phyloP scores from a whole-genome alignment of 2,113 vertebrate species.

The Diadophis punctatus region DNA sequence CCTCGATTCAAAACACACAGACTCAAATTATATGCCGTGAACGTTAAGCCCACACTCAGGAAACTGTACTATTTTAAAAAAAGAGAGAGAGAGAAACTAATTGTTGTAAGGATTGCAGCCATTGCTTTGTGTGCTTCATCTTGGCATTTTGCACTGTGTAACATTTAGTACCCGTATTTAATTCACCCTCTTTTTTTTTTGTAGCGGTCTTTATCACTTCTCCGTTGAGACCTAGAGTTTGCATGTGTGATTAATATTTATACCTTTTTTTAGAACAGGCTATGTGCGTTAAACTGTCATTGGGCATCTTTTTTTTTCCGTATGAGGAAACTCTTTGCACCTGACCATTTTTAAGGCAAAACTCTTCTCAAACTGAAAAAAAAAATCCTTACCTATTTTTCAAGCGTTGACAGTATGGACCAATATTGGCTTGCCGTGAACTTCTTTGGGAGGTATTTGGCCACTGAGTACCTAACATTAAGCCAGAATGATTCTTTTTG shows the following conservation, averaged over 20 bases:
- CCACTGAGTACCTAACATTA: neutral
- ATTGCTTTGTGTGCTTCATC: slow-evolving; percentile 70
- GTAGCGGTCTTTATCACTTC: slow-evolving; percentile 63
- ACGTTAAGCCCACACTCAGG: slow-evolving; percentile 67
- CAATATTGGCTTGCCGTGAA: neutral
- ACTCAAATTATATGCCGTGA: slow-evolving; percentile 52
- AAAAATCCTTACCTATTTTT: neutral
- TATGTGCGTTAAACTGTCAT: slow-evolving; percentile 32
- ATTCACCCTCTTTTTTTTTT: slow-evolving; percentile 64
- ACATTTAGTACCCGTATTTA: slow-evolving; percentile 68
- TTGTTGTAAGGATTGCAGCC: slow-evolving; percentile 66
- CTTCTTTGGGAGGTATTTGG: slow-evolving; percentile 21
- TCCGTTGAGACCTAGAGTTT: slow-evolving; percentile 48
- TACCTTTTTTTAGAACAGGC: slow-evolving; percentile 57
- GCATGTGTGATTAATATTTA: slow-evolving; percentile 39
- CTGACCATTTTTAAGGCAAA: slow-evolving; percentile 49
- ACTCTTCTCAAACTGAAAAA: neutral
- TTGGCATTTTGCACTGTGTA: slow-evolving; percentile 74
- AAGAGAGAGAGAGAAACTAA: slow-evolving; percentile 31
- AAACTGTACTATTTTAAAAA: slow-evolving; percentile 51
- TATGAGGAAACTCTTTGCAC: slow-evolving; percentile 45
- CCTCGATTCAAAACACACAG: slow-evolving; percentile 51
- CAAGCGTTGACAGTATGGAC: slow-evolving; percentile 14
- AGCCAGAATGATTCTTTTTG: slow-evolving; percentile 9
- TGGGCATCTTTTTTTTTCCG: slow-evolving; percentile 46